Base-by-base conservation (phyloP, 2,113 vertebrate genomes). In the Rhabdornis inornatus region DNA sequence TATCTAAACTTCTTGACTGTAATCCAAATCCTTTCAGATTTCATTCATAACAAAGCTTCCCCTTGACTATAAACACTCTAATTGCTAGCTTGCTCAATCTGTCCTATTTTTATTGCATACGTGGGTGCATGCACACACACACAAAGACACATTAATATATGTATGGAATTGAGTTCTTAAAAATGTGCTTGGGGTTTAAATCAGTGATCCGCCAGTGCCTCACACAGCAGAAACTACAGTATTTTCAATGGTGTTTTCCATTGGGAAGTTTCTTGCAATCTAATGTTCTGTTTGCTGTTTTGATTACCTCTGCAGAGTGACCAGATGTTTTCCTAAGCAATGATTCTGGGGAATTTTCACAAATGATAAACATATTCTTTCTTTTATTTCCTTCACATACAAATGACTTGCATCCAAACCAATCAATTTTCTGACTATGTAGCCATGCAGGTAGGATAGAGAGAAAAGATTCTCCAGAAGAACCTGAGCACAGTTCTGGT, bases 91-190 rank as follows among this genome's bases (percentile, higher is more conserved):
- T 37, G 75, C 53, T 21, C 11, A 68, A 44, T 78, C 17, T 37
- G 7, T 37, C 68, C 53, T 61, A 5, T 50, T 63, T 84, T 82
- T 60, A 49, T 55, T 52, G 31, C 13, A 25, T 30, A 42, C 21
- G 16, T 16, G 12, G 3, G 0, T 6, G 3, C 1, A 0, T n/a
- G 19, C 45, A 53, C 1, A 0, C 12, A 55, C 7, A 47, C 30
- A 69, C 15, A 49, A 10, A 50, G 22, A 63, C 14, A 81, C 39
- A 5, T 27, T 61, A 82, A 18, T 42, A 13, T 20, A 49, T 40
- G 14, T 27, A 37, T 21, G 13, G n/a, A 40, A 81, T 3, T 68
- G 44, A 44, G 28, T 60, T 82, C 30, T 56, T 65, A 52, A 63
- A 81, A 81, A 25, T 37, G 1, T 35, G 31, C 64, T 91, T 87